Evolutionary conservation across 1,140 invertebrate genomes (phyloP), one percentile per base, ranked within the genome.

Genomic region (Drosophila persimilis): DNA sequence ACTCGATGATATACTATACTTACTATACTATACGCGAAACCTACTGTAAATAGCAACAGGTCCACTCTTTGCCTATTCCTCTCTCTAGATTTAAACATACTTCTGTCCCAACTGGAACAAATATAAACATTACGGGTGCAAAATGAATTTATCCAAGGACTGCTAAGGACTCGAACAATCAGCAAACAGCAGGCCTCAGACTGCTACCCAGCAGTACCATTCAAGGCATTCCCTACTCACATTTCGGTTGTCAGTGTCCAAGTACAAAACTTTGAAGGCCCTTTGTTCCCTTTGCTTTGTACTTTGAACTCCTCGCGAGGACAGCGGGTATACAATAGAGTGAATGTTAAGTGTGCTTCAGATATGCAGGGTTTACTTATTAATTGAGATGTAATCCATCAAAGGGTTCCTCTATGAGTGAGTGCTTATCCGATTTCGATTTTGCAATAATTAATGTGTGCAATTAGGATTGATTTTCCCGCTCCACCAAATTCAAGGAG

Each of bases 361-460:
- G 31, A 50, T 26, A n/a, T 50, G 22, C 22, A 26, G 57, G 29
- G 51, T 9, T 24, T 53, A 41, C 39, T 22, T 6, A 53, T 13
- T 39, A 39, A 39, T 22, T 48, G 24, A 8, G 44, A 26, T 26
- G 17, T 70, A 70, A 70, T 70, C 66, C 66, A 31, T 57, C 64
- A 70, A 70, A 57, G 64, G 66, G 35, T 43, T 50, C 31, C 13
- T 41, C 24, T 26, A 50, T 57, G 63, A 45, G 63, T 54, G 26
- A 62, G 59, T 13, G 35, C 41, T 62, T 35, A 35, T 54, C 26
- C 51, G 41, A 62, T 35, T 54, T 29, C 59, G 51, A 62, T 35
- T 69, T 17, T 44, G 64, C 66, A 70, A 70, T 69, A 70, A 70
- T 70, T 70, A 70, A 70, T 70, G 64, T 46, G 66, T 77, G 66